Evolutionary conservation across 53 echinoderm and acorn worm genomes (phyloP).

Genomic region (Astropecten irregularis): DNA sequence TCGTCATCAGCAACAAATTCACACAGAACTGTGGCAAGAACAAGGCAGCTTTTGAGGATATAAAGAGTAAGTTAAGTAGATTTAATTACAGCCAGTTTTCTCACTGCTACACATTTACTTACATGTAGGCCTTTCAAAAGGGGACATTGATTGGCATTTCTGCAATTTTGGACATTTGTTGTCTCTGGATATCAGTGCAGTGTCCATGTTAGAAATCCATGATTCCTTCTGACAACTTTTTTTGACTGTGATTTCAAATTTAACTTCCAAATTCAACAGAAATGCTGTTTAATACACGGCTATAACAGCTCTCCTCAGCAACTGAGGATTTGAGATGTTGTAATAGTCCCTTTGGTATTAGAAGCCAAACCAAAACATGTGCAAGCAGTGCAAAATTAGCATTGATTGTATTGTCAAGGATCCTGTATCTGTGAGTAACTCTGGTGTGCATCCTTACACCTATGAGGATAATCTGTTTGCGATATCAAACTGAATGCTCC

Average conservation of each 20-base stretch:
- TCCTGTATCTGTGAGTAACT: neutral
- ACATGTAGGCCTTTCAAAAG: neutral
- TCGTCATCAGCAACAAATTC: neutral
- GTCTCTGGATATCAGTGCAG: neutral
- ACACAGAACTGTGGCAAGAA: neutral
- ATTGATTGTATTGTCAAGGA: too few species aligned
- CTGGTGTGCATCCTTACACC: neutral
- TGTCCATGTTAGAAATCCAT: neutral
- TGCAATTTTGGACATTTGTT: neutral
- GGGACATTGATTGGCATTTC: neutral
- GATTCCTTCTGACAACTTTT: neutral
- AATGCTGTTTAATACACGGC: too few species aligned
- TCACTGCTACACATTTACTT: too few species aligned
- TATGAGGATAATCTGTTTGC: neutral
- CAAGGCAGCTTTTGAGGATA: neutral
- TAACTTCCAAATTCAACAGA: too few species aligned
- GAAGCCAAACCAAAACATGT: too few species aligned
- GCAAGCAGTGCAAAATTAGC: too few species aligned
- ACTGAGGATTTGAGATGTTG: too few species aligned
- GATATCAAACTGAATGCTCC: neutral
- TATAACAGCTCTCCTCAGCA: too few species aligned
- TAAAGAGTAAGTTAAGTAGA: constrained; percentile 18
- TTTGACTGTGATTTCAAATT: too few species aligned
- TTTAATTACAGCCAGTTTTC: too few species aligned
- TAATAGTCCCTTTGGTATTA: too few species aligned